Evolutionary conservation across 1,140 invertebrate genomes (phyloP), one percentile per base, ranked within the genome.

Genomic region (Streblospio benedicti): DNA sequence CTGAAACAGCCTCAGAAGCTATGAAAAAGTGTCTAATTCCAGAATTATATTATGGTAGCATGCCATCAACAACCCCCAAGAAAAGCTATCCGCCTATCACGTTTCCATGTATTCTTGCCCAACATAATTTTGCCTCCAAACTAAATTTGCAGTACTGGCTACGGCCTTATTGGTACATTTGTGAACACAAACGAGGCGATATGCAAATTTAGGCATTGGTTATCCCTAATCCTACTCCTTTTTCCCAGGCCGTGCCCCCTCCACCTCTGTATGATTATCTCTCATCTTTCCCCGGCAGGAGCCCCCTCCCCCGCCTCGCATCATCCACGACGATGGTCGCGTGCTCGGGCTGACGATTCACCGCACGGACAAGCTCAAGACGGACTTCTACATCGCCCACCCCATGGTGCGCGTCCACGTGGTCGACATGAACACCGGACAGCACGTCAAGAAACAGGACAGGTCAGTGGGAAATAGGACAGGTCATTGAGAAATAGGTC

Each of bases 361-460:
- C 59, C 61, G 74, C 20, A 75, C 75, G 44, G 76, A 77, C 59
- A 75, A 74, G 62, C 65, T 80, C 4, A 80, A 78, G 59, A 74
- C 73, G 58, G 71, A 78, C 66, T 72, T 76, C 63, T 65, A 69
- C 47, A 73, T 80, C 33, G 33, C 69, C 27, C 76, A 79, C 65
- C 79, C 79, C n/a, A 54, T 79, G 45, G 71, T 80, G 4, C 65
- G 75, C 41, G 70, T 80, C n/a, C 75, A 75, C 65, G 58, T 80
- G 25, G 65, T 80, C 14, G 71, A 79, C 71, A 67, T 71, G 43
- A 58, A 64, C 12, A 77, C 77, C 16, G 77, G 76, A 25, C 55
- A 67, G 52, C 72, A 75, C 57, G 55, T 79, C 16, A 60, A 64
- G 6, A 79, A 79, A 67, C 71, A 75, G 63, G 65, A 72, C 57